Evolutionary conservation across 2,113 vertebrate genomes (phyloP), one percentile per base, ranked within the genome.

Genomic region (Reinhardtius hippoglossoides): DNA sequence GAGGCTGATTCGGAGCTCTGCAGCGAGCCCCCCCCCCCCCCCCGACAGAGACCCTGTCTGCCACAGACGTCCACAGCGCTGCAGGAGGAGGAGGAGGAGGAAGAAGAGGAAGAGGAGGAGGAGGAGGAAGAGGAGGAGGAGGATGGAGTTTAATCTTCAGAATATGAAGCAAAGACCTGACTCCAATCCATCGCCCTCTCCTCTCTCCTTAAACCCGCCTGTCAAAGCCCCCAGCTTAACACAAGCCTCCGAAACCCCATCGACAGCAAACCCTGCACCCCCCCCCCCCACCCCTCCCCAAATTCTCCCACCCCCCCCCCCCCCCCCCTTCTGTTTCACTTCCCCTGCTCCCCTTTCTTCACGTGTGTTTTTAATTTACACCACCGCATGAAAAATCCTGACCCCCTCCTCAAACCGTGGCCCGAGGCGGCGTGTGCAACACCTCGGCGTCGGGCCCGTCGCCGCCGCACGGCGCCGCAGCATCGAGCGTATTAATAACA

Each of bases 181-280:
- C 88, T 89, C 81, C 88, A 83, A 89, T 86, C 83, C 74, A 15
- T 71, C 79, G 80, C 83, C 78, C 76, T 62, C 31, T 86, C 84
- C 76, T 83, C 71, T 84, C 70, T 81, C 76, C 80, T 80, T 86
- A 91, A 91, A 89, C 73, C 75, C 59, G 80, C 83, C 83, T 91
- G 88, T 86, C 83, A 89, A 84, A 91, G 80, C 85, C 72, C 72
- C 66, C 55, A 80, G 85, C 80, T 84, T 91, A 89, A 87, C 67
- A 69, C 78, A 74, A 87, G 78, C 78, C 80, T 79, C 74, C 67
- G 31, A 81, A 87, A 82, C 76, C 82, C 81, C 72, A 79, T 86
- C 71, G 71, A 90, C 88, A 86, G 79, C 72, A 27, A 85, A 67
- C 69, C 76, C 83, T 31, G 4, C 54, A 31, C 66, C 27, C 27